A percentile compares a stretch with the other conserved stretches of the same genome.
phyloP scores from a whole-genome alignment of 1,140 invertebrate species.

The Cotesia typhae region DNA sequence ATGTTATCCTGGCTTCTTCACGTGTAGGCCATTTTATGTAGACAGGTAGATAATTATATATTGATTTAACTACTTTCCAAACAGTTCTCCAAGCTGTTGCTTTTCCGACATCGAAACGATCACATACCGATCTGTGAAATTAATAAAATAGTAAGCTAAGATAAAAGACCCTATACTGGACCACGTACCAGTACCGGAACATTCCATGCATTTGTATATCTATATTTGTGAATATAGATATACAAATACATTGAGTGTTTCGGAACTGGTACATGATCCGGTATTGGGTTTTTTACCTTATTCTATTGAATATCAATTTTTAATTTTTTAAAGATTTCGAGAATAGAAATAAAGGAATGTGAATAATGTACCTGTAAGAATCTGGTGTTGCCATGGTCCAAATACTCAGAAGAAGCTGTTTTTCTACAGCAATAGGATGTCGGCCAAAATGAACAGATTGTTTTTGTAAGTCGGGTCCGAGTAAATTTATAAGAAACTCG shows the following conservation, averaged over 20 bases:
- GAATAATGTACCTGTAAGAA: conserved; percentile 20
- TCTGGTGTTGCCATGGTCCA: conserved; percentile 21
- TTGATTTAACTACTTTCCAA: conserved; percentile 25
- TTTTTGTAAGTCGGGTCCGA: conserved; percentile 12
- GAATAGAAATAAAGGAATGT: background rate
- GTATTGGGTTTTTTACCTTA: too few relatives aligned
- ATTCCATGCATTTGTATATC: too few relatives aligned
- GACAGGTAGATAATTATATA: conserved; percentile 5
- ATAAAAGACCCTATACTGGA: too few relatives aligned
- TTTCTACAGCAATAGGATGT: conserved; percentile 14
- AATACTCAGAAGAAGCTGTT: conserved; percentile 17
- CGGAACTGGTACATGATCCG: too few relatives aligned
- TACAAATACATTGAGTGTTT: too few relatives aligned
- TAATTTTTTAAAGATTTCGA: background rate
- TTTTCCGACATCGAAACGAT: conserved; percentile 23
- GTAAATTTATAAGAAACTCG: conserved; percentile 16
- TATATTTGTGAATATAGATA: too few relatives aligned
- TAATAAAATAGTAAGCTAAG: background rate
- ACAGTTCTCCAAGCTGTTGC: conserved; percentile 33
- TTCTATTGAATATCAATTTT: background rate
- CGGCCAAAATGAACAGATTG: background rate
- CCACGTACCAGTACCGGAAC: too few relatives aligned
- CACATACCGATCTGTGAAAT: conserved; percentile 14
- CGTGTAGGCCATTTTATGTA: conserved; percentile 36
- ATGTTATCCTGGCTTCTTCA: conserved; percentile 26